Percentiles rank a stretch among this genome's conserved stretches.
These are phyloP conservation scores for Catharus bicknelli DNA, from an alignment of 2,113 vertebrate genomes.

Conservation along the genomic window DNA sequence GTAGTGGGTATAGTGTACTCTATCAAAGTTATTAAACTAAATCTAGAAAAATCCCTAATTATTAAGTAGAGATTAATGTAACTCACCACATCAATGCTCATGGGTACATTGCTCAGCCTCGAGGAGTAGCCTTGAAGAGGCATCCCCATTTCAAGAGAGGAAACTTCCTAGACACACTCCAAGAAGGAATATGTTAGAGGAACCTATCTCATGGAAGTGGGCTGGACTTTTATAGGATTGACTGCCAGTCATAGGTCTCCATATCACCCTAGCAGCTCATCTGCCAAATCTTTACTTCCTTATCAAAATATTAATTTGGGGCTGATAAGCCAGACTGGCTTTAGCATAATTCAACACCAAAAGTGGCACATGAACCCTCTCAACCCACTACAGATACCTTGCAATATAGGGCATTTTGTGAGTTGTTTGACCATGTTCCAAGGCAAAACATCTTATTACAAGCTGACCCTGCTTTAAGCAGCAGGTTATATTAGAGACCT, in stretches of 20 bases:
- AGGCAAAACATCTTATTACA: background rate
- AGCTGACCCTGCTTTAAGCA: background rate
- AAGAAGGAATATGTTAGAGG: background rate
- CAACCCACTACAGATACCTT: too few species aligned
- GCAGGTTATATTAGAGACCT: background rate
- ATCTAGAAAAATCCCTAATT: background rate
- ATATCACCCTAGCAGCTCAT: background rate
- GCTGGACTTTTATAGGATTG: background rate
- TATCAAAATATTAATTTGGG: background rate
- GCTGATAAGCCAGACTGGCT: background rate
- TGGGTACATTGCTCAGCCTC: accelerated
- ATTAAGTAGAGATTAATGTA: background rate
- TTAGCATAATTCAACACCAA: background rate
- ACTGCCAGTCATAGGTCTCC: background rate
- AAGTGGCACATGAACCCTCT: background rate
- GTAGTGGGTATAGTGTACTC: background rate
- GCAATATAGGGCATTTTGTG: background rate
- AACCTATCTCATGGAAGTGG: background rate
- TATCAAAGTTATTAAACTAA: background rate
- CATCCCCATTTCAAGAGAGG: background rate
- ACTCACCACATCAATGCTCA: background rate
- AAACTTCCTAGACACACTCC: background rate
- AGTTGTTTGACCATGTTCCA: background rate
- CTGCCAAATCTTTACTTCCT: background rate
- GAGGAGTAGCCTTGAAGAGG: background rate